Conservation (phyloP, 2,113 vertebrate species). For the Rhinolophus ferrumequinum region DNA sequence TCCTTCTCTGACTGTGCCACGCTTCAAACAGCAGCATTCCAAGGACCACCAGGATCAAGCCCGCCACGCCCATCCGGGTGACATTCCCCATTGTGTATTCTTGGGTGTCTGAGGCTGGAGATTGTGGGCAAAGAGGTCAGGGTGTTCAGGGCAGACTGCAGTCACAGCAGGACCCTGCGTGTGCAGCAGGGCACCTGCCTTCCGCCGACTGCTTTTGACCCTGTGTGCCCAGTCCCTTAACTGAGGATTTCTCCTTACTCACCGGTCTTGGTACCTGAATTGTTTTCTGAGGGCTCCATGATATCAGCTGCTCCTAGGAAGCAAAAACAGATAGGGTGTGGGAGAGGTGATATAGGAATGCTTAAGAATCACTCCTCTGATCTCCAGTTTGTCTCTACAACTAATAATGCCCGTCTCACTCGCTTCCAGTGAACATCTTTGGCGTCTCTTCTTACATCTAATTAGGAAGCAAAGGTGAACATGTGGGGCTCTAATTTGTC, state of each 20-base stretch:
- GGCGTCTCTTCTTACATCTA: too few relatives aligned
- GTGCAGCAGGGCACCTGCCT: not conserved
- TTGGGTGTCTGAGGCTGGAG: not conserved
- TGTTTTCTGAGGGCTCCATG: not conserved
- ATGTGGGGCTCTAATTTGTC: too few relatives aligned
- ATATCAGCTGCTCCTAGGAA: too few relatives aligned
- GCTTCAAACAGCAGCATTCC: not conserved
- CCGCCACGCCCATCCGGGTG: not conserved
- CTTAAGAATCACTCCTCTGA: not conserved
- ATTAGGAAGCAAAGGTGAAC: too few relatives aligned
- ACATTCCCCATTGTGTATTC: not conserved
- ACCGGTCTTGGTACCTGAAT: not conserved
- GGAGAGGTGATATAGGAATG: not conserved
- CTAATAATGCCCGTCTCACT: too few relatives aligned
- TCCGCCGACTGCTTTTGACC: too few relatives aligned
- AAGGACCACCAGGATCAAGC: not conserved
- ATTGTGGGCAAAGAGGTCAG: not conserved
- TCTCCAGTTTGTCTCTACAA: not conserved
- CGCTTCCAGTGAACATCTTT: not conserved
- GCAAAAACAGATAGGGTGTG: not conserved
- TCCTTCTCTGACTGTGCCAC: not conserved
- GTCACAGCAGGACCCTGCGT: too few relatives aligned
- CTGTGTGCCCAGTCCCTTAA: not conserved
- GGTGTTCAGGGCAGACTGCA: not conserved
- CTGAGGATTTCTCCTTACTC: not conserved